Evolutionary conservation across 1,140 invertebrate species (phyloP), one percentile per base, ranked within the genome.

Genomic region (Drosophila bipectinata): DNA sequence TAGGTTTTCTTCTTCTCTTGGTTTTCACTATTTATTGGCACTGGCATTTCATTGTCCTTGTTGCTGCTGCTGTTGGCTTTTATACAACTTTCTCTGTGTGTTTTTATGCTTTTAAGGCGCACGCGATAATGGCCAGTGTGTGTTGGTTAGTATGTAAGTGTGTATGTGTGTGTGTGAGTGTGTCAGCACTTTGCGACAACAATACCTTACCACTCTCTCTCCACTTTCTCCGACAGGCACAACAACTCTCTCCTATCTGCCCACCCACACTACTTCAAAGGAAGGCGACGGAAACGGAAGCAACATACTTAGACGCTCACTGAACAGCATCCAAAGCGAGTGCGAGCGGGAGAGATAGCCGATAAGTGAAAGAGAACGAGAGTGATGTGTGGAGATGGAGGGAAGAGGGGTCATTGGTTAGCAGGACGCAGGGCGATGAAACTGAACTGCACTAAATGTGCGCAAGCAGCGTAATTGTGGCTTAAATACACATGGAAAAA

Each of bases 241-340:
- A 4, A 34, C 32, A 55, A 18, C n/a, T n/a, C 44, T 45, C 15
- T 49, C 32, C 53, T 55, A 47, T 48, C 30, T 39, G 24, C 66
- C 47, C 62, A n/a, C 48, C 52, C 56, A 41, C 59, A 62, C 69
- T 68, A 34, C 64, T 67, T 68, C 69, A 56, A 55, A 80, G 81
- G 81, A 85, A 72, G 64, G 72, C 80, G 60, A 73, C 77, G 81
- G 81, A 80, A 80, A 59, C 81, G 81, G 81, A 84, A 85, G 81
- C 81, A 66, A 81, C 77, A 87, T 85, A 85, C 81, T 87, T 81
- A 81, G 82, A 77, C 68, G 64, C 69, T 73, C 44, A 18, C 67
- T 62, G 60, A 61, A 30, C 51, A 51, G 55, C 24, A 57, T 15
- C 47, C 56, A 49, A 34, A 4, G n/a, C 12, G 52, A 37, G 21